Percentiles rank a stretch among this genome's conserved stretches.
Conservation (phyloP, 2,888 invertebrate genomes). For the Embidobia sp. region DNA sequence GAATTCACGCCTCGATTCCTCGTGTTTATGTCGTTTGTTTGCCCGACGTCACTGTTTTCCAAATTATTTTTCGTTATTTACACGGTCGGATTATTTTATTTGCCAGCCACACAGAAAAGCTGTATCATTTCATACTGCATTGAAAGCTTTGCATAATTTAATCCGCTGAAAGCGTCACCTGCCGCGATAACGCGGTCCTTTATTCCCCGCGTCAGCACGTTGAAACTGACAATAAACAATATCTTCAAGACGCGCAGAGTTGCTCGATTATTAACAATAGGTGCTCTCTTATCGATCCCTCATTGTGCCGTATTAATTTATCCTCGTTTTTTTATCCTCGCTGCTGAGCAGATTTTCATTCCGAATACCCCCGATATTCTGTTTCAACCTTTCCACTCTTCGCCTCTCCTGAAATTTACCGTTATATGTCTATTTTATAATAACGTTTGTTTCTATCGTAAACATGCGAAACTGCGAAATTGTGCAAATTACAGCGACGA, state of each 20-base stretch:
- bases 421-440: no score
- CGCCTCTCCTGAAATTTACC: no score
- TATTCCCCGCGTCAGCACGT: constrained; percentile 21
- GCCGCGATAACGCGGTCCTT: constrained; percentile 19
- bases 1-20: no score
- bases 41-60: no score
- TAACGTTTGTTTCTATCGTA: no score
- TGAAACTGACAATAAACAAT: constrained; percentile 41
- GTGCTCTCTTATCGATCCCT: constrained; percentile 31
- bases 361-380: no score
- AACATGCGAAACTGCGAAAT: no score
- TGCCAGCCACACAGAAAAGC: constrained; percentile 14
- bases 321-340: constrained; percentile 17
- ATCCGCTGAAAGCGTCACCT: constrained; percentile 29
- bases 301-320: constrained; percentile 21
- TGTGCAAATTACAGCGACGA: no score
- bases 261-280: constrained; percentile 39
- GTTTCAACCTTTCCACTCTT: no score
- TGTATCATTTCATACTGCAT: constrained; percentile 34
- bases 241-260: constrained; percentile 30
- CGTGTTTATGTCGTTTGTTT: no score
- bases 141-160: constrained; percentile 46
- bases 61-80: constrained; percentile 1
- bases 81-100: constrained; percentile 7
- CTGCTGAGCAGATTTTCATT: no score